Percentiles rank a stretch among this genome's conserved stretches.
Evolutionary conservation across 2,888 invertebrate genomes (phyloP).

Genomic region (Leucania comma): DNA sequence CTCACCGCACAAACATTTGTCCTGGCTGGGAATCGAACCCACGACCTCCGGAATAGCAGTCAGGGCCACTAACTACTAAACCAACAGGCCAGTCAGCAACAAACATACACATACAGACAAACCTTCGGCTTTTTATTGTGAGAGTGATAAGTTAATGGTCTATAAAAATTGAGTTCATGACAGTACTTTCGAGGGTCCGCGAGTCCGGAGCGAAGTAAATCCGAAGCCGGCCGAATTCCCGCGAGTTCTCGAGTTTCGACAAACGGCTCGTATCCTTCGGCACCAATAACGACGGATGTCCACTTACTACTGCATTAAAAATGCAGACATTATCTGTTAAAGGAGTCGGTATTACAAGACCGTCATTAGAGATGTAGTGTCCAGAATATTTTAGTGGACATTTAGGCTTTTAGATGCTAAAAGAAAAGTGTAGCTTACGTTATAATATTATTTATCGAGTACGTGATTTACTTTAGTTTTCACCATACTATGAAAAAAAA

Average conservation of each 20-base stretch:
- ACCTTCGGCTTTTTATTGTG: no score
- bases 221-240: slow-evolving; percentile 77
- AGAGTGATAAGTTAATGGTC: slow-evolving; percentile 13
- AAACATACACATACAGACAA: no score
- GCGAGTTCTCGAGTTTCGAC: slow-evolving; percentile 75
- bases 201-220: slow-evolving; percentile 74
- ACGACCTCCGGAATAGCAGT: no score
- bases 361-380: slow-evolving; percentile 13
- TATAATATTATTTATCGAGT: neutral
- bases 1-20: no score
- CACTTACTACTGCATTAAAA: slow-evolving; percentile 62
- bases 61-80: no score
- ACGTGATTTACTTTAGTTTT: neutral
- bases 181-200: slow-evolving; percentile 71
- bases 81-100: no score
- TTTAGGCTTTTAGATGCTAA: neutral
- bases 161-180: slow-evolving; percentile 47
- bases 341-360: slow-evolving; percentile 7
- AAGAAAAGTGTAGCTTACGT: no score
- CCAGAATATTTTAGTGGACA: slow-evolving; percentile 1
- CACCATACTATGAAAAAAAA: neutral
- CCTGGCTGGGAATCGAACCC: no score
- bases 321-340: slow-evolving; percentile 55
- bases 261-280: slow-evolving; percentile 63
- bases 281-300: slow-evolving; percentile 60